Evolutionary conservation across 2,797 vertebrate genomes (phyloP).

Genomic region (Aeoliscus strigatus): DNA sequence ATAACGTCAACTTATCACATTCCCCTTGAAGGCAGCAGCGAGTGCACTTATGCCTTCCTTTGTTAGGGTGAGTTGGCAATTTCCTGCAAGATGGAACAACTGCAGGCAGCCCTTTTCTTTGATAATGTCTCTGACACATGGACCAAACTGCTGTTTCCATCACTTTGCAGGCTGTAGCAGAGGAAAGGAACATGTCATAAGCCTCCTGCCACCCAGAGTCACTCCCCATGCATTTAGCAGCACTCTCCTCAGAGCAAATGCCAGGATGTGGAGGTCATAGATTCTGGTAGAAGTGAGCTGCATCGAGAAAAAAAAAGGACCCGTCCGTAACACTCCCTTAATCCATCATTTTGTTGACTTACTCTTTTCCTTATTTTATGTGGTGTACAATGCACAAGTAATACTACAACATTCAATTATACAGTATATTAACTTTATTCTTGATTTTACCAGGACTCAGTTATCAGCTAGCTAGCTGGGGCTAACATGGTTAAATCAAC

Average conservation of each 20-base stretch:
- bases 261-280: conserved; percentile 50
- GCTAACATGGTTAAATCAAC: no score
- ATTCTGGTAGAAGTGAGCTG: conserved; percentile 39
- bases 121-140: conserved; percentile 93
- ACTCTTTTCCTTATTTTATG: conserved; percentile 9
- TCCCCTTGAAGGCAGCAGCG: conserved; percentile 85
- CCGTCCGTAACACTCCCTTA: background rate
- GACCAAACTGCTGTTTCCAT: conserved; percentile 87
- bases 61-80: conserved; percentile 99
- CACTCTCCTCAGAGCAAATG: conserved; percentile 59
- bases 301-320: conserved; percentile 24
- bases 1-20: conserved; percentile 94
- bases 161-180: conserved; percentile 73
- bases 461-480: no score
- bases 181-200: conserved; percentile 74
- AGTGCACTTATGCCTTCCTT: conserved; percentile 96
- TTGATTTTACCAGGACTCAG: no score
- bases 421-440: no score
- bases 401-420: no score
- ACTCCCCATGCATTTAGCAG: conserved; percentile 64
- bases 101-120: conserved; percentile 89
- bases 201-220: conserved; percentile 61
- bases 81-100: conserved; percentile 90
- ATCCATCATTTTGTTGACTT: conserved; percentile 3
- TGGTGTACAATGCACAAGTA: no score